phyloP scores from a whole-genome alignment of 2,888 invertebrate species.

The Ectropis crepuscularia region DNA sequence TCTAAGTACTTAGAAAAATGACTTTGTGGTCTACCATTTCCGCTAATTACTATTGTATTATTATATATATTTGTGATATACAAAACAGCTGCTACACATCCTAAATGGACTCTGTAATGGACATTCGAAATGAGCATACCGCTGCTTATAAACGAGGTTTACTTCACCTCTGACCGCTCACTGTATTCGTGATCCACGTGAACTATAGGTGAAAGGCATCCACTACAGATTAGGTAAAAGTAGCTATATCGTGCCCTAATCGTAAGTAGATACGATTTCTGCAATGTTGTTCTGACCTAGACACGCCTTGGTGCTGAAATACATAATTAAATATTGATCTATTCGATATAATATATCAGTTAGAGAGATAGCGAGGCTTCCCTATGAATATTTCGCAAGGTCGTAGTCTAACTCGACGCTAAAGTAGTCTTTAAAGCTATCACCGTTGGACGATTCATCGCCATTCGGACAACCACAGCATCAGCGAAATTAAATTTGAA shows the following conservation, averaged over 20 bases:
- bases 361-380: conserved; percentile 26
- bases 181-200: conserved; percentile 62
- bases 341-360: conserved; percentile 15
- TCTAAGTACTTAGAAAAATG: too few relatives aligned
- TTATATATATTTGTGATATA: too few relatives aligned
- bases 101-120: background rate
- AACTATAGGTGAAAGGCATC: conserved; percentile 73
- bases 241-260: conserved; percentile 1
- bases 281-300: conserved; percentile 34
- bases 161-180: conserved; percentile 61
- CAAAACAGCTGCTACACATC: too few relatives aligned
- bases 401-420: conserved; percentile 17
- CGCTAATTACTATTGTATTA: too few relatives aligned
- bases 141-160: conserved; percentile 51
- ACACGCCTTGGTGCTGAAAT: conserved; percentile 34
- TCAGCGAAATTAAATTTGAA: conserved; percentile 38
- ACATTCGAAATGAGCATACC: conserved; percentile 29
- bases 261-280: conserved; percentile 11
- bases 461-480: conserved; percentile 35
- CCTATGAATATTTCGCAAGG: conserved; percentile 22
- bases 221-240: conserved; percentile 17
- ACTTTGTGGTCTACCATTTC: too few relatives aligned
- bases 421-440: conserved; percentile 17
- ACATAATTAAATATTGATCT: conserved; percentile 3
- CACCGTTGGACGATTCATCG: conserved; percentile 15